A percentile compares a stretch with the other conserved stretches of the same genome.
These are phyloP conservation scores for Medauroidea extradentata DNA, from an alignment of 1,140 invertebrate species.

Conservation along the genomic window DNA sequence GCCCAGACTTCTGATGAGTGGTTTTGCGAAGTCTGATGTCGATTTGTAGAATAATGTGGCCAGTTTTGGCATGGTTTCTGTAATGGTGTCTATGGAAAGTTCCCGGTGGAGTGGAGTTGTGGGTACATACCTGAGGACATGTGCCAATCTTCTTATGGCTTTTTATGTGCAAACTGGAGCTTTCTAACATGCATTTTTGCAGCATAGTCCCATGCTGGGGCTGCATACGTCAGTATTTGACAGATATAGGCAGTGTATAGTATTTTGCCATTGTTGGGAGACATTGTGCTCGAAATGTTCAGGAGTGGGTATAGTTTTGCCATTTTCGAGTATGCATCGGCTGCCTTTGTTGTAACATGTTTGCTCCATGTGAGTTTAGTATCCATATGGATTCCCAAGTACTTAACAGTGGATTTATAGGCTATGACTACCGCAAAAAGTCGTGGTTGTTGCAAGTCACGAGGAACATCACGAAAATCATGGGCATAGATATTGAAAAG, in stretches of 20 bases:
- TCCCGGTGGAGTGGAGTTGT: too few species aligned
- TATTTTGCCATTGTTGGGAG: neutral
- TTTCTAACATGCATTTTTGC: neutral
- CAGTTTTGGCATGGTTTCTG: too few species aligned
- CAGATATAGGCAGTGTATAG: neutral
- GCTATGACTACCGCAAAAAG: neutral
- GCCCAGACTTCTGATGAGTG: too few species aligned
- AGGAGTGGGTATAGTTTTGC: conserved; percentile 1
- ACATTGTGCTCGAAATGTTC: neutral
- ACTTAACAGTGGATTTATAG: neutral
- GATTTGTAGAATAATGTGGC: too few species aligned
- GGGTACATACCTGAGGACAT: too few species aligned
- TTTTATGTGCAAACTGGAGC: neutral
- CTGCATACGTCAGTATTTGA: neutral
- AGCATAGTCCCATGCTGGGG: conserved; percentile 1
- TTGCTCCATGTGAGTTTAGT: neutral
- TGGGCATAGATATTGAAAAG: conserved; percentile 16
- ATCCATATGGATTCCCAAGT: conserved; percentile 3
- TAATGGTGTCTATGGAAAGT: too few species aligned
- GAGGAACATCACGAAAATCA: neutral
- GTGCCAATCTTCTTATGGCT: neutral
- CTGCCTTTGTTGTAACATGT: neutral
- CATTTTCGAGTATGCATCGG: neutral
- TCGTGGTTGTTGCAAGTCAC: neutral
- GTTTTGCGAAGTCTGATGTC: too few species aligned